Evolutionary conservation across 2,888 invertebrate species (phyloP), one percentile per base, ranked within the genome.

Genomic region (Torymus aiolomorphi): DNA sequence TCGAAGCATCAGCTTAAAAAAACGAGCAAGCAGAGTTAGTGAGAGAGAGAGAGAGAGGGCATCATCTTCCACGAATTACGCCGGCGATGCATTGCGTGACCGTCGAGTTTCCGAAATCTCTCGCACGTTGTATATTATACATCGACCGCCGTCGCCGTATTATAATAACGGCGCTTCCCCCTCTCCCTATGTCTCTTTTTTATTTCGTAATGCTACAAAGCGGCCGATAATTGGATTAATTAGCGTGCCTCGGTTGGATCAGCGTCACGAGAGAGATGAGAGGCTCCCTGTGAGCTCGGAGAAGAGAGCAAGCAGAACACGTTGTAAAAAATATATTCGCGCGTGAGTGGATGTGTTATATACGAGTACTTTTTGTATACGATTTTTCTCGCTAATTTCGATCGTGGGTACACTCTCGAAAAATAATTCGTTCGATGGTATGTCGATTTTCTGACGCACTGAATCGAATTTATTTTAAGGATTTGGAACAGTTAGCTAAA

Each of bases 201-300:
- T 80, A 80, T 80, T 80, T 80, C 73, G 76, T 69, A 80, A 80
- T 73, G 76, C 59, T 73, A 73, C 69, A 56, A 77, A 80, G 76
- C 76, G 72, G 69, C 20, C 71, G 78, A 75, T 80, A 80, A 80
- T 80, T 80, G 74, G 80, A 78, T 80, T 80, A 78, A 80, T 80
- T 77, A 80, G 73, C 76, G 73, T 73, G 72, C 76, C 74, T 59
- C 63, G 57, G 16, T 49, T 16, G 56, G 73, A 70, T 62, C 76
- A 63, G 51, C 70, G 20, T 71, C 71, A 76, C 70, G 70, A 63
- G 49, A 63, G 62, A 63, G 42, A 20, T 11, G 49, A 16, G 11
- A 49, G 16, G 31, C 24, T 73, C 16, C 62, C 63, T 56, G 73
- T 73, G 54, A 73, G 56, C 63, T 63, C 54, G 42, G 56, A 31